Evolutionary conservation across 2,888 invertebrate species (phyloP), one percentile per base, ranked within the genome.

Genomic region (Microchrysa polita): DNA sequence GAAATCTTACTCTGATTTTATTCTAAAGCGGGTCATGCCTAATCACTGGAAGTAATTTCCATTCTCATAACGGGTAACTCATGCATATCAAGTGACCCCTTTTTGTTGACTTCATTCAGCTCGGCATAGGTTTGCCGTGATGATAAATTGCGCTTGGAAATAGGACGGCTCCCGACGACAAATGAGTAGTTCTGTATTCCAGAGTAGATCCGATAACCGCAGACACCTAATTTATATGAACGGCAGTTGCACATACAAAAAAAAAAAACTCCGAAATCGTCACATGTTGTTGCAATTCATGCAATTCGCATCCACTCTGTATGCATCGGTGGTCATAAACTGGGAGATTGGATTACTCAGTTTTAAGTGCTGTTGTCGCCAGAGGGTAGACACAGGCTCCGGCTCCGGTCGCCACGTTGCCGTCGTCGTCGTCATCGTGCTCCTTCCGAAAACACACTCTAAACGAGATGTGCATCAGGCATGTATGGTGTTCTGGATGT

Each of bases 301-400:
- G 18, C 48, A 44, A 48, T 65, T 65, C 22, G 20, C 14, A 42
- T 63, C 44, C 10, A 42, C 40, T 34, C 65, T 65, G 65, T 18
- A 5, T 48, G 65, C 65, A 65, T 48, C 48, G 5, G 9, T 14
- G 65, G 65, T 48, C 65, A 65, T 65, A 65, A 65, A 65, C 44
- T 44, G 22, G n/a, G 65, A 48, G 22, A 65, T 65, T 48, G 65
- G 48, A 48, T 65, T 65, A 48, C 65, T 12, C 20, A 44, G 20
- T 65, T 65, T 65, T 48, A 65, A 65, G 48, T 22, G 65, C 7
- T 22, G 48, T 23, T 27, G 60, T 14, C n/a, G 60, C 10, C 48
- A 48, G 16, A 12, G 48, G 48, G 2, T 48, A 48, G 12, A 48
- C 48, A n/a, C 5, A 42, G 42, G 7, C 42, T 9, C 42, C 42